Evolutionary conservation across 1,140 invertebrate genomes (phyloP), one percentile per base, ranked within the genome.

Genomic region (Trichomalopsis sarcophagae): DNA sequence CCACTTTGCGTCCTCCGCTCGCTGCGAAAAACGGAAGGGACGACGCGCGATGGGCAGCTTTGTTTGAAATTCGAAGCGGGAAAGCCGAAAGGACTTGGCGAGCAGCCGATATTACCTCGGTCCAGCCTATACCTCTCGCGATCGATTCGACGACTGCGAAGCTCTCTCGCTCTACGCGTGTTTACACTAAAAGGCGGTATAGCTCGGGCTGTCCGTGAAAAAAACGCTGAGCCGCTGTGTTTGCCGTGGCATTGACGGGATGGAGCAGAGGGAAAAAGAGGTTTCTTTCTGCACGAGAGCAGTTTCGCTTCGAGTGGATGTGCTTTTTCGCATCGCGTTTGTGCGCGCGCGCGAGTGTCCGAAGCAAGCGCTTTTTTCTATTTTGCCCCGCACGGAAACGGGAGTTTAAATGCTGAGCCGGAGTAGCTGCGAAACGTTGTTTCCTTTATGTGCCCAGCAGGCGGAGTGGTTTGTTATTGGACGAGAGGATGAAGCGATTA

Each of bases 51-150:
- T 40, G n/a, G 44, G 23, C 36, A 50, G 68, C 36, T 81, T 68
- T 73, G 40, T 81, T 81, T 81, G 68, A 81, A 81, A 81, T 55
- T 33, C 80, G n/a, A 62, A 82, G 81, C 47, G 71, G 71, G 36
- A 77, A 40, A 81, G 80, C 23, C 66, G 23, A 33, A 47, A 73
- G 69, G 50, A 74, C 44, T 82, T 75, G 81, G 71, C 80, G 68
- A 74, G 7, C 30, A 27, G 21, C 71, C 71, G 81, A 81, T 81
- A 81, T 69, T 79, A 33, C 77, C 4, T 62, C 55, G 55, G 55
- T 5, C 47, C 69, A 71, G 2, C 6, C 23, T 30, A 36, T 36
- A 36, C 33, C 69, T n/a, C 27, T 3, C 30, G 69, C 69, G 11
- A 71, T 30, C 30, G 69, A 71, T 27, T 71, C 69, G 69, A 71